Conservation (phyloP, 2,113 vertebrate genomes). For the Leucopsar rothschildi region DNA sequence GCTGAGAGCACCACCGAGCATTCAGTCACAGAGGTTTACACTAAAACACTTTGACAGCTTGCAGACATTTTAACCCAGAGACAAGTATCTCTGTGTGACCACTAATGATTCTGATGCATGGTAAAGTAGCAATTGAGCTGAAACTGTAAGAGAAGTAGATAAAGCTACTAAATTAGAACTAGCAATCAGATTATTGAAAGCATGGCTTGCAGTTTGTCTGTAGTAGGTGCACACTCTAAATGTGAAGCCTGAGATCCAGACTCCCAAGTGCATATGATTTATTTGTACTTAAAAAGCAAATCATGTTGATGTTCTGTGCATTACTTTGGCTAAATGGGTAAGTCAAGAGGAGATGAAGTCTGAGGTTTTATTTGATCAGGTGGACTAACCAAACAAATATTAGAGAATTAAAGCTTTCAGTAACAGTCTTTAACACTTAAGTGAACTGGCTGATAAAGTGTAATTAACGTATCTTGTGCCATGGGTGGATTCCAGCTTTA, state of each 20-base stretch:
- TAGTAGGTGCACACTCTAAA: not conserved
- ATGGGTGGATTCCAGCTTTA: not conserved
- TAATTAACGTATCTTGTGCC: not conserved
- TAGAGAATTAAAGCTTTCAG: not conserved
- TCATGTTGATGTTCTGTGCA: not conserved
- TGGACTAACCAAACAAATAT: not conserved
- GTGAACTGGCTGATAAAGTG: not conserved
- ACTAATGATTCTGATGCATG: slow-evolving; percentile 18
- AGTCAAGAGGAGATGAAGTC: not conserved
- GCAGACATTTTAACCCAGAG: slow-evolving; percentile 33
- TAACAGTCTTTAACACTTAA: not conserved
- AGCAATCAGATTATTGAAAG: not conserved
- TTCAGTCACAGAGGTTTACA: slow-evolving; percentile 2
- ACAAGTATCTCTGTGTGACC: slow-evolving; percentile 16
- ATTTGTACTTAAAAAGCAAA: slow-evolving; percentile 6
- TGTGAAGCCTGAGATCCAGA: not conserved
- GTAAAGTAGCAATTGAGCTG: not conserved
- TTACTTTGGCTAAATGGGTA: slow-evolving; percentile 4
- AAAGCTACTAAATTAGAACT: slow-evolving; percentile 7
- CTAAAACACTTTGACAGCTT: slow-evolving; percentile 39
- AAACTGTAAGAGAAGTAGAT: not conserved
- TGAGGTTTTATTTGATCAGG: slow-evolving; percentile 6
- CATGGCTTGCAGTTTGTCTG: not conserved
- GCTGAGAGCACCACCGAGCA: not conserved
- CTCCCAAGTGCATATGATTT: not conserved